phyloP scores from a whole-genome alignment of 2,888 invertebrate species.

The Ariolimax columbianus region DNA sequence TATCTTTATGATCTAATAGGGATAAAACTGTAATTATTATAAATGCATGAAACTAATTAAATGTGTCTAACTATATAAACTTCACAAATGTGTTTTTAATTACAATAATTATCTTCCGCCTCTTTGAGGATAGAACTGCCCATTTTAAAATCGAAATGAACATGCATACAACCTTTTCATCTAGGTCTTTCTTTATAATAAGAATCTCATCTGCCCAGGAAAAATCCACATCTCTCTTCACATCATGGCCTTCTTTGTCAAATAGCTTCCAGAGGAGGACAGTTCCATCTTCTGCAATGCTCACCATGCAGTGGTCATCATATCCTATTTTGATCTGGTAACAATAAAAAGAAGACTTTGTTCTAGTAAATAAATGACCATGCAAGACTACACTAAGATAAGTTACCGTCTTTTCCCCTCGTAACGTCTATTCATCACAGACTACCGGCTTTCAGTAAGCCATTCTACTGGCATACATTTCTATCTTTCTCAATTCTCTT shows the following conservation, averaged over 20 bases:
- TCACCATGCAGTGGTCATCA: slow-evolving; percentile 86
- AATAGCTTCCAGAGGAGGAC: slow-evolving; percentile 91
- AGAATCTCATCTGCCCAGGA: slow-evolving; percentile 89
- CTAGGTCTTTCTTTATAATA: slow-evolving; percentile 86
- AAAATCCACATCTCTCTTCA: slow-evolving; percentile 86
- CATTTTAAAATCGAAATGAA: too few species aligned
- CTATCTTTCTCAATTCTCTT: too few species aligned
- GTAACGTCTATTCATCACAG: too few species aligned
- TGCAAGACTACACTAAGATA: too few species aligned
- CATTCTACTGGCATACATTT: too few species aligned
- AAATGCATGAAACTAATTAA: background rate
- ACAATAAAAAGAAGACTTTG: background rate
- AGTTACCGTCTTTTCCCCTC: too few species aligned
- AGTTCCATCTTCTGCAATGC: slow-evolving; percentile 87
- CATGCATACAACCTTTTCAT: slow-evolving; percentile 85
- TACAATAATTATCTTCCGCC: background rate
- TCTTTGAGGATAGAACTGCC: background rate
- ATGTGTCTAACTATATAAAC: too few species aligned
- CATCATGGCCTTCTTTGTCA: slow-evolving; percentile 81
- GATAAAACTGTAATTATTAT: too few species aligned
- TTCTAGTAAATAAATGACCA: too few species aligned
- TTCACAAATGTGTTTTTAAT: background rate
- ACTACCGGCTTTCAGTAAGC: too few species aligned
- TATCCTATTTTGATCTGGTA: slow-evolving; percentile 85
- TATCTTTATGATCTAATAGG: too few species aligned